phyloP scores from a whole-genome alignment of 1,140 invertebrate genomes.

The Harpegnathos saltator region DNA sequence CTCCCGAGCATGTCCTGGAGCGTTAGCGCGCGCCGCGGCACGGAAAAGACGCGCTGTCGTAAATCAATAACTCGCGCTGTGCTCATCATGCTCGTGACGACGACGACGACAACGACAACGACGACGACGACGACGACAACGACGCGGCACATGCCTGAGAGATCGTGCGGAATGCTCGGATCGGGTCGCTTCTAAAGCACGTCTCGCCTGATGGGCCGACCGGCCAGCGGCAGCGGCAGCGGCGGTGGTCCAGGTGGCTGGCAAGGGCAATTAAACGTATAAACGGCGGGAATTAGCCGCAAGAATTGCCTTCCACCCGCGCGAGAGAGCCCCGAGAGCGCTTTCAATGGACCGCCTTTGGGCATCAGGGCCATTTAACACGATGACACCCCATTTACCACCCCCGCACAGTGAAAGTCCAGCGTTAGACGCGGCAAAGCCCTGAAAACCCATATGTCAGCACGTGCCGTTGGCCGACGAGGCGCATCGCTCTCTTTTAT shows the following conservation, averaged over 20 bases:
- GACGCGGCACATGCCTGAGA: slow-evolving; percentile 35
- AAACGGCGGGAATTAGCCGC: slow-evolving; percentile 75
- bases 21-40: not conserved
- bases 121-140: too few species aligned
- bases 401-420: slow-evolving; percentile 70
- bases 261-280: slow-evolving; percentile 74
- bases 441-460: slow-evolving; percentile 73
- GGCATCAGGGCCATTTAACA: slow-evolving; percentile 77
- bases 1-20: not conserved
- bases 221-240: too few species aligned
- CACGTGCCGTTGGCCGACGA: slow-evolving; percentile 60
- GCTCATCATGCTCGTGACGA: not conserved
- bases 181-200: too few species aligned
- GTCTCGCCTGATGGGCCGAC: too few species aligned
- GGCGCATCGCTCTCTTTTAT: slow-evolving; percentile 35
- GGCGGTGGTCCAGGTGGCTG: slow-evolving; percentile 70
- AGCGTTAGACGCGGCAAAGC: slow-evolving; percentile 62
- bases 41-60: slow-evolving; percentile 24
- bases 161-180: too few species aligned
- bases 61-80: slow-evolving; percentile 54
- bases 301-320: slow-evolving; percentile 69
- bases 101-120: too few species aligned
- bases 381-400: slow-evolving; percentile 77
- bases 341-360: slow-evolving; percentile 63
- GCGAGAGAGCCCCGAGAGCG: slow-evolving; percentile 22